These are phyloP conservation scores for Melanostoma mellinum DNA, from an alignment of 2,888 invertebrate species.

Conservation along the genomic window DNA sequence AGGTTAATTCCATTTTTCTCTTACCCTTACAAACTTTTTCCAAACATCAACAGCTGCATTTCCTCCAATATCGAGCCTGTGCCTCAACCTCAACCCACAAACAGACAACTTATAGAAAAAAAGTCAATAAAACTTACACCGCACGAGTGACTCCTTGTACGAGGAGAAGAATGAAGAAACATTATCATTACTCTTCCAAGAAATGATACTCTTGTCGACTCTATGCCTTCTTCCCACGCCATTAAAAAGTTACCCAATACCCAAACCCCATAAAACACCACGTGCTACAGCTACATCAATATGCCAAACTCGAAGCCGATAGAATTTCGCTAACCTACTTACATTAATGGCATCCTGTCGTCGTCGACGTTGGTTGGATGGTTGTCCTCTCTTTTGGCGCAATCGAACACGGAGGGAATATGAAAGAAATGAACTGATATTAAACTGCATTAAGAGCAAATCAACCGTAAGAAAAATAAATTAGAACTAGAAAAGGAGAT, in stretches of 20 bases:
- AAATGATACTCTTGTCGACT: conserved; percentile 48
- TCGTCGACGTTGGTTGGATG: conserved; percentile 26
- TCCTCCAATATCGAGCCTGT: neutral
- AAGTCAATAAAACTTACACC: conserved; percentile 54
- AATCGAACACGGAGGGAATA: conserved; percentile 43
- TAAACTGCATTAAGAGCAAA: conserved; percentile 70
- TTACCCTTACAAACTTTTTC: conserved; percentile 14
- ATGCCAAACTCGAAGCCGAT: conserved; percentile 34
- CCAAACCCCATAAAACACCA: neutral
- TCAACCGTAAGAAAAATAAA: conserved; percentile 71
- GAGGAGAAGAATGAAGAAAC: conserved; percentile 7
- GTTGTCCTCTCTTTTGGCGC: conserved; percentile 26
- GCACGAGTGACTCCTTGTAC: conserved; percentile 43
- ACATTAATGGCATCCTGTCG: conserved; percentile 58
- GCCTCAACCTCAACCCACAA: neutral
- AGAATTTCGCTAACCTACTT: conserved; percentile 48
- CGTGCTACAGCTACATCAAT: conserved; percentile 18
- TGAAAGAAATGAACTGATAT: conserved; percentile 69
- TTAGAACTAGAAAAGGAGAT: conserved; percentile 55
- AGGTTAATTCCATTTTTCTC: conserved; percentile 52
- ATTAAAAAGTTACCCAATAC: neutral
- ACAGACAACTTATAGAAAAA: conserved; percentile 9
- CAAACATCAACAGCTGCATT: conserved; percentile 41
- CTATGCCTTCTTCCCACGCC: conserved; percentile 31
- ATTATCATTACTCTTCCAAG: conserved; percentile 39